Evolutionary conservation across 2,888 invertebrate species (phyloP).

Genomic region (Eristalinus sepulchralis): DNA sequence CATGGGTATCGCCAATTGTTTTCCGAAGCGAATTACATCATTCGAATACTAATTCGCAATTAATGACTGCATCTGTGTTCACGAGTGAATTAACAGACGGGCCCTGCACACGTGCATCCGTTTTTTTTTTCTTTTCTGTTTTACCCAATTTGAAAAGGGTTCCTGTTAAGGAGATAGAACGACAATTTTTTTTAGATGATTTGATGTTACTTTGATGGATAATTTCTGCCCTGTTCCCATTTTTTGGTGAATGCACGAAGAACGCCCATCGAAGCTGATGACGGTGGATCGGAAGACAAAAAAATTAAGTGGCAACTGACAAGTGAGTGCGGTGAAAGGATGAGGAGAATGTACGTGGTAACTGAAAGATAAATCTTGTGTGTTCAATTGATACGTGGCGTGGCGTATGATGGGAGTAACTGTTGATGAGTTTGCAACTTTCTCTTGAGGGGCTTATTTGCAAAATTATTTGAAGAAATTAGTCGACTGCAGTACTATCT

Average conservation of each 20-base stretch:
- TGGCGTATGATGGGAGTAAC: background rate
- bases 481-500: too few species aligned
- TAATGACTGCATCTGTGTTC: slow-evolving; percentile 32
- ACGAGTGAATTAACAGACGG: slow-evolving; percentile 4
- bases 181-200: background rate
- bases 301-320: background rate
- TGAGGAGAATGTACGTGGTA: background rate
- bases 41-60: slow-evolving; percentile 56
- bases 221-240: background rate
- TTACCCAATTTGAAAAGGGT: background rate
- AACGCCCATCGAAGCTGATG: background rate
- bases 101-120: slow-evolving; percentile 27
- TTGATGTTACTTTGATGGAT: background rate
- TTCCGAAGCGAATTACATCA: slow-evolving; percentile 52
- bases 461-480: too few species aligned
- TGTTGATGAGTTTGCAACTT: background rate
- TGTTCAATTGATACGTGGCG: background rate
- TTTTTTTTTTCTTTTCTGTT: background rate
- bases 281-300: background rate
- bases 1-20: slow-evolving; percentile 16
- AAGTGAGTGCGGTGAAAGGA: background rate
- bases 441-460: background rate
- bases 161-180: background rate
- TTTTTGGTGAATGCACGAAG: background rate
- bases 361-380: background rate